A percentile compares a stretch with the other conserved stretches of the same genome.
Evolutionary conservation across 1,140 invertebrate genomes (phyloP).

Genomic region (Linepithema humile): DNA sequence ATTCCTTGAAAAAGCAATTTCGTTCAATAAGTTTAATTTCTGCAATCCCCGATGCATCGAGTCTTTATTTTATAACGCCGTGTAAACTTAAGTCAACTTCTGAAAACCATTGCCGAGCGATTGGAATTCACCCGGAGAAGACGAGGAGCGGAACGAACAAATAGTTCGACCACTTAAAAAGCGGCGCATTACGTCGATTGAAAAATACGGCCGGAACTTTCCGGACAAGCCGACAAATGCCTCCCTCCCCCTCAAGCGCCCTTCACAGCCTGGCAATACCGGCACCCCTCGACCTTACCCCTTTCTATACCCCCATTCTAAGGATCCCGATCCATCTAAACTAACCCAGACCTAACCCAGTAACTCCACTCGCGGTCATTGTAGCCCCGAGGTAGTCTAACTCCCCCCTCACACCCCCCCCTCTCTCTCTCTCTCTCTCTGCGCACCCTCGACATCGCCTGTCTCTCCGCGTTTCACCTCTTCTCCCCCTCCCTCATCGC

Average conservation of each 20-base stretch:
- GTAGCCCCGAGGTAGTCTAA: conserved; percentile 31
- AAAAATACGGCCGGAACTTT: conserved; percentile 31
- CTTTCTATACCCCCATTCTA: not conserved
- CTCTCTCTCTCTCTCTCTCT: not conserved
- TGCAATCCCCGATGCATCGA: not conserved
- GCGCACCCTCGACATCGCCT: not conserved
- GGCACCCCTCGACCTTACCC: not conserved
- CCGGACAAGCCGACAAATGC: conserved; percentile 29
- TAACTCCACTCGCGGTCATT: conserved; percentile 50
- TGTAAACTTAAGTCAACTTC: not conserved
- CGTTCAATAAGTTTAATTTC: not conserved
- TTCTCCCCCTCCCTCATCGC: not conserved
- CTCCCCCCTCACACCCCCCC: not conserved
- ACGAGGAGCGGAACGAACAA: conserved; percentile 1
- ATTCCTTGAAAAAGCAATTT: too few species aligned
- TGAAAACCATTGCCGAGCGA: not conserved
- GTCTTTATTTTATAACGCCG: not conserved
- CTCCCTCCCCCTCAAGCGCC: not conserved
- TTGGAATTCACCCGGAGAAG: not conserved
- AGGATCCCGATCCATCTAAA: conserved; percentile 30
- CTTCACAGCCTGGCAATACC: not conserved
- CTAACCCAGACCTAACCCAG: conserved; percentile 53
- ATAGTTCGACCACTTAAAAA: conserved; percentile 12
- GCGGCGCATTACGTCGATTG: conserved; percentile 28
- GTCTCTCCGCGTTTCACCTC: conserved; percentile 7